Evolutionary conservation across 2,797 vertebrate genomes (phyloP).

Genomic region (Sebastes nivosus): DNA sequence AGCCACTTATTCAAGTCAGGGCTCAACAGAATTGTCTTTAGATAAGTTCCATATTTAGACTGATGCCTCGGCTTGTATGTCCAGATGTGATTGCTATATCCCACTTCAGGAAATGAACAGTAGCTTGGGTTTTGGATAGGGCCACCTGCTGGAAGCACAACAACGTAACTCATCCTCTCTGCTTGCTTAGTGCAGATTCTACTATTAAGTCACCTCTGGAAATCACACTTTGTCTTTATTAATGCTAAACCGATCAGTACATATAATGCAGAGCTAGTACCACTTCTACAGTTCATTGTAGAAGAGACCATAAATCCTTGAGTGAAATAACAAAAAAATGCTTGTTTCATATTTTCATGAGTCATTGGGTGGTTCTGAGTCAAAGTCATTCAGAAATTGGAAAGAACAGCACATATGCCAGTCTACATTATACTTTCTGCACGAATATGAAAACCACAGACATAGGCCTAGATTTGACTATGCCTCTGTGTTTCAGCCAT

Average conservation of each 20-base stretch:
- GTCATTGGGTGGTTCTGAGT: slow-evolving; percentile 41
- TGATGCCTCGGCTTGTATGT: slow-evolving; percentile 23
- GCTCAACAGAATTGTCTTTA: slow-evolving; percentile 40
- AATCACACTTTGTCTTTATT: slow-evolving; percentile 1
- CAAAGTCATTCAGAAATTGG: slow-evolving; percentile 30
- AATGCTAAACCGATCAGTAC: not conserved
- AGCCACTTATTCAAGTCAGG: slow-evolving; percentile 27
- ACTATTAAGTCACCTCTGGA: not conserved
- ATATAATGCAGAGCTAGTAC: no score
- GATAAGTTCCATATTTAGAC: slow-evolving; percentile 50
- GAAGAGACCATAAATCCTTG: not conserved
- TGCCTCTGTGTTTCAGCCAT: not conserved
- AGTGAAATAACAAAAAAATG: not conserved
- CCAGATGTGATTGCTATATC: slow-evolving; percentile 54
- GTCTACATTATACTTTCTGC: not conserved
- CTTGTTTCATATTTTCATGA: slow-evolving; percentile 37
- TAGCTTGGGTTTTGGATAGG: slow-evolving; percentile 24
- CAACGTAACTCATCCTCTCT: slow-evolving; percentile 3
- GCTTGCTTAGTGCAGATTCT: not conserved
- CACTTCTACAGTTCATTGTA: not conserved
- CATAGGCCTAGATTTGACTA: not conserved
- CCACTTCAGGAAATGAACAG: slow-evolving; percentile 66
- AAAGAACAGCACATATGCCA: slow-evolving; percentile 41
- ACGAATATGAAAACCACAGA: slow-evolving; percentile 35
- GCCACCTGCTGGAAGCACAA: slow-evolving; percentile 35